Conservation (phyloP, 2,797 vertebrate species). For the Channallabes apus region DNA sequence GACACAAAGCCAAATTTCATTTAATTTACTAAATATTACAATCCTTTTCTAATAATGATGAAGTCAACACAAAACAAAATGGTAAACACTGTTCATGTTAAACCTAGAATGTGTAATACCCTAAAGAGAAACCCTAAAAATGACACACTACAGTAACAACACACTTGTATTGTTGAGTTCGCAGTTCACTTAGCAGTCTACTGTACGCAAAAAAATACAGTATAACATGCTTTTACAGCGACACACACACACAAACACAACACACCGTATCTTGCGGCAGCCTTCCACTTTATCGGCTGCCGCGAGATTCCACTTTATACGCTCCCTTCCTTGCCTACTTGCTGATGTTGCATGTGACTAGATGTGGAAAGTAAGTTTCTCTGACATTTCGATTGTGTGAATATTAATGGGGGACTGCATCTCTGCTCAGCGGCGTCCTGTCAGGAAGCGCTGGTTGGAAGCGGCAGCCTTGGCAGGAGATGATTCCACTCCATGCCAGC, state of each 20-base stretch:
- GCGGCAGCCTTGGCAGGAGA: slow-evolving; percentile 57
- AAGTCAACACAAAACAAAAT: background rate
- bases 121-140: background rate
- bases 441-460: slow-evolving; percentile 51
- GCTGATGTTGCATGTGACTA: slow-evolving; percentile 34
- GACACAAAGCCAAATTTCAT: background rate
- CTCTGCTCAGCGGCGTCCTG: slow-evolving; percentile 51
- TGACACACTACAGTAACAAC: background rate
- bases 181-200: slow-evolving; percentile 9
- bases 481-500: slow-evolving; percentile 57
- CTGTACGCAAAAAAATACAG: background rate
- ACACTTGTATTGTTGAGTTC: background rate
- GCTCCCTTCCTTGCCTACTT: slow-evolving; percentile 10
- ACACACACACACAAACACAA: slow-evolving; percentile 14
- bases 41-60: background rate
- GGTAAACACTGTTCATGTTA: background rate
- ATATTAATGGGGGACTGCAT: slow-evolving; percentile 60
- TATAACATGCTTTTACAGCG: background rate
- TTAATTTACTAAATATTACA: background rate
- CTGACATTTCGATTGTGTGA: slow-evolving; percentile 60
- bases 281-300: slow-evolving; percentile 28
- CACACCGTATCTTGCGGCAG: background rate
- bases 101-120: background rate
- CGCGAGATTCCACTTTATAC: no score
- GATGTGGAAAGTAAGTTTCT: slow-evolving; percentile 44